Percentiles rank a stretch among this genome's conserved stretches.
phyloP scores from a whole-genome alignment of 2,797 vertebrate species.

The Lepus oiostolus region DNA sequence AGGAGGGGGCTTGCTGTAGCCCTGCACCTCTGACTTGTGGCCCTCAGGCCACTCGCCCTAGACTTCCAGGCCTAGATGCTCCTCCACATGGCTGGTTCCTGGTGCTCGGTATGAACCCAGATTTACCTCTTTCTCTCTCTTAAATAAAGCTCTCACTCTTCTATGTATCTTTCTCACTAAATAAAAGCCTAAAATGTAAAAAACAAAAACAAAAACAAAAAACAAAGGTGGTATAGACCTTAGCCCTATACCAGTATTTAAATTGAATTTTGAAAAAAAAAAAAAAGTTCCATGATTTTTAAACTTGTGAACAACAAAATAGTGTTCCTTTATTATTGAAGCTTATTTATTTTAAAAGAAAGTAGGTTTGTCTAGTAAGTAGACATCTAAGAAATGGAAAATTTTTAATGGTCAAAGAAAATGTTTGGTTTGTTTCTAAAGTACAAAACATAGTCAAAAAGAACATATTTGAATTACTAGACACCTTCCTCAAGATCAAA shows the following conservation, averaged over 20 bases:
- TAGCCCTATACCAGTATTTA: background rate
- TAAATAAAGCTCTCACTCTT: too few species aligned
- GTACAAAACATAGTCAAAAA: background rate
- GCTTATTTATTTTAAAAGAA: background rate
- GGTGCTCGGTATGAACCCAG: too few species aligned
- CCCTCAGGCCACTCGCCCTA: too few species aligned
- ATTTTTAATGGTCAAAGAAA: background rate
- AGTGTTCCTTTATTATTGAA: background rate
- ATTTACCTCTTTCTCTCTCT: too few species aligned
- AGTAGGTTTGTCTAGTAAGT: background rate
- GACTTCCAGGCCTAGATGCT: too few species aligned
- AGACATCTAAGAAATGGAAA: background rate
- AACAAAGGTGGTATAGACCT: background rate
- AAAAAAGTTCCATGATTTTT: background rate
- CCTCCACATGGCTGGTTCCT: too few species aligned
- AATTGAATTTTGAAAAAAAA: background rate
- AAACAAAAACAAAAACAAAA: too few species aligned
- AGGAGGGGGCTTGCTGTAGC: too few species aligned
- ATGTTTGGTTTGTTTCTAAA: background rate
- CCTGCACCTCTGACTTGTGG: too few species aligned
- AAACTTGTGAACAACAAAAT: background rate
- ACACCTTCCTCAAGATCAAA: background rate
- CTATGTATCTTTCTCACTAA: too few species aligned
- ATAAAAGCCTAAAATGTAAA: too few species aligned
- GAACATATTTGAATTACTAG: slow-evolving; percentile 11